A percentile compares a stretch with the other conserved stretches of the same genome.
Evolutionary conservation across 2,888 invertebrate species (phyloP).

Genomic region (Phyto melanocephala): DNA sequence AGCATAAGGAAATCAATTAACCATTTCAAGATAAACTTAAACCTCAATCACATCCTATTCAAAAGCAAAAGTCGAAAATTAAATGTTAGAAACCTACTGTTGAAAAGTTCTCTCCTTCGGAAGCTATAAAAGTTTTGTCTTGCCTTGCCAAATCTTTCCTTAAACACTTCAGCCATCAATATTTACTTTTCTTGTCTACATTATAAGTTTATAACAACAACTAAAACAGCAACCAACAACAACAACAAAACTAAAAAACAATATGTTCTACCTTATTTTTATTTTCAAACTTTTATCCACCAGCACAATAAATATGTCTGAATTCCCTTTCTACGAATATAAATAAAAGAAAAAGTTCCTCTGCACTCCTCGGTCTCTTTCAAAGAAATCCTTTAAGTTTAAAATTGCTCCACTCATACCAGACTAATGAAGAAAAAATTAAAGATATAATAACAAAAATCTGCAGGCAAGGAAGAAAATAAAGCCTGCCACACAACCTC

Average conservation of each 20-base stretch:
- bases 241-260: no score
- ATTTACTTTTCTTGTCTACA: slow-evolving; percentile 15
- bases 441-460: slow-evolving; percentile 20
- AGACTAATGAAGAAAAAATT: not conserved
- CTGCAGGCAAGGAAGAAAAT: slow-evolving; percentile 33
- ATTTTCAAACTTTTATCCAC: slow-evolving; percentile 48
- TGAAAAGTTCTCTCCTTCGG: not conserved
- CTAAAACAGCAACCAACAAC: not conserved
- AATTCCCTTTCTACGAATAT: slow-evolving; percentile 39
- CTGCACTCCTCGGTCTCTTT: not conserved
- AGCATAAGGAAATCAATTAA: no score
- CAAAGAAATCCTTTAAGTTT: slow-evolving; percentile 34
- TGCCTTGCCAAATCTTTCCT: slow-evolving; percentile 19
- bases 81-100: not conserved
- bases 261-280: slow-evolving; percentile 52
- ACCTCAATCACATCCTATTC: not conserved
- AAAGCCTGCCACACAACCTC: slow-evolving; percentile 55
- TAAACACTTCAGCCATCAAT: slow-evolving; percentile 6
- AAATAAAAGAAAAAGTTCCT: not conserved
- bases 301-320: slow-evolving; percentile 57
- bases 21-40: no score
- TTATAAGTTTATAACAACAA: slow-evolving; percentile 26
- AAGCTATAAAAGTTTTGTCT: not conserved
- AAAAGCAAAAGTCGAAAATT: not conserved
- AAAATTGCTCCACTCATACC: slow-evolving; percentile 43